These are phyloP conservation scores for Oenanthe oenanthe DNA, from an alignment of 2,113 vertebrate genomes.

Conservation along the genomic window DNA sequence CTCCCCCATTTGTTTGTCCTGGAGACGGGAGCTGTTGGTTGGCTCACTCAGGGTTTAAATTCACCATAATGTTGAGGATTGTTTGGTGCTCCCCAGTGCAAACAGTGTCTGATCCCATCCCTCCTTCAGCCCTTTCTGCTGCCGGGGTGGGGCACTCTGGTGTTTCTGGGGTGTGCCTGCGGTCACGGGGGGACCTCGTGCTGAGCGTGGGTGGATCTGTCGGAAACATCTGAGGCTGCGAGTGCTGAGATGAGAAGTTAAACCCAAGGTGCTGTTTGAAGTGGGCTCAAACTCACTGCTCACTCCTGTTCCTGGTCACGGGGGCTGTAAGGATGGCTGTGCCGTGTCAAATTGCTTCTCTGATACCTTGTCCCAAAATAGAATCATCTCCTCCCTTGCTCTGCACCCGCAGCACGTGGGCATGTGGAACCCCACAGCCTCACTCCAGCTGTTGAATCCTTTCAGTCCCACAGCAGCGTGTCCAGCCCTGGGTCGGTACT, in stretches of 20 bases:
- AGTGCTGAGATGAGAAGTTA: not conserved
- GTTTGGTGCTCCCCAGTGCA: not conserved
- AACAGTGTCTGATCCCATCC: not conserved
- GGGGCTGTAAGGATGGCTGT: not conserved
- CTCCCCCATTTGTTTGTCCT: not conserved
- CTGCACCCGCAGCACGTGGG: rapidly evolving
- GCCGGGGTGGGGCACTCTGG: not conserved
- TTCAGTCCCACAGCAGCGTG: rapidly evolving
- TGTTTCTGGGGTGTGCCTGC: not conserved
- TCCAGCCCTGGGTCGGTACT: not conserved
- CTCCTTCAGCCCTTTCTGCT: not conserved
- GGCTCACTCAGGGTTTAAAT: not conserved
- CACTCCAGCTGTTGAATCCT: not conserved
- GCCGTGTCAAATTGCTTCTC: not conserved
- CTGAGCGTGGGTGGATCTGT: not conserved
- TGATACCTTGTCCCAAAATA: not conserved
- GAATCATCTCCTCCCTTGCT: not conserved
- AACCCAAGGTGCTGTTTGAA: not conserved
- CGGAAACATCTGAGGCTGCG: not conserved
- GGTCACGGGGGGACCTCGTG: not conserved
- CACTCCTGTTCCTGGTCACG: not conserved
- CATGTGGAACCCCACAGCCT: not conserved
- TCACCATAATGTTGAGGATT: not conserved
- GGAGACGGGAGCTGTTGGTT: not conserved
- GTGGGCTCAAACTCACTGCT: not conserved